A percentile compares a stretch with the other conserved stretches of the same genome.
These are phyloP conservation scores for Stegastes partitus DNA, from an alignment of 2,113 vertebrate genomes.

Conservation along the genomic window DNA sequence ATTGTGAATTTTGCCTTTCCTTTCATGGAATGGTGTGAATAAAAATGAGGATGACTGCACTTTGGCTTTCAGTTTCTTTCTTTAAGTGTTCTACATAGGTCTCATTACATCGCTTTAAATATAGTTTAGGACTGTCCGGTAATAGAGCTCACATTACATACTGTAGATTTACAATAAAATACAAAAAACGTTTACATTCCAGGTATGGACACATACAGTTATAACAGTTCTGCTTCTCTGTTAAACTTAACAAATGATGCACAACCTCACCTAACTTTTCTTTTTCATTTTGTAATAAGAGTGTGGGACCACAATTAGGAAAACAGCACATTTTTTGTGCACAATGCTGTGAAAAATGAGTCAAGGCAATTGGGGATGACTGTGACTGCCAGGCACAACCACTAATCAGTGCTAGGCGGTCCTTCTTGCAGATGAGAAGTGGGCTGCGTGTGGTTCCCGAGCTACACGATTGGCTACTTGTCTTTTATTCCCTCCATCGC, in stretches of 20 bases:
- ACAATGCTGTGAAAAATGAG: conserved; percentile 47
- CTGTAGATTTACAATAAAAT: too few species aligned
- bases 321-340: conserved; percentile 14
- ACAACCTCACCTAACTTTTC: neutral
- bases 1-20: too few species aligned
- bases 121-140: too few species aligned
- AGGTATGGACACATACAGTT: neutral
- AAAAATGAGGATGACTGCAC: too few species aligned
- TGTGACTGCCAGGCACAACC: conserved; percentile 36
- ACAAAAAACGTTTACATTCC: too few species aligned
- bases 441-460: conserved; percentile 43
- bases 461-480: conserved; percentile 42
- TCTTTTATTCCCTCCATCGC: conserved; percentile 45
- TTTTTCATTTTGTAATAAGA: neutral
- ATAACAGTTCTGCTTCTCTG: neutral
- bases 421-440: conserved; percentile 34
- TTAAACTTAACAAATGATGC: neutral
- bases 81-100: too few species aligned
- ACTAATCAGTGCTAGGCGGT: conserved; percentile 35
- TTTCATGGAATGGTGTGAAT: too few species aligned
- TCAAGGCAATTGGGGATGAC: conserved; percentile 26
- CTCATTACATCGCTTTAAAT: too few species aligned
- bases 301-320: neutral
- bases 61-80: too few species aligned
- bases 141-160: too few species aligned